These are phyloP conservation scores for Macrochelys suwanniensis DNA, from an alignment of 2,797 vertebrate species.

Conservation along the genomic window DNA sequence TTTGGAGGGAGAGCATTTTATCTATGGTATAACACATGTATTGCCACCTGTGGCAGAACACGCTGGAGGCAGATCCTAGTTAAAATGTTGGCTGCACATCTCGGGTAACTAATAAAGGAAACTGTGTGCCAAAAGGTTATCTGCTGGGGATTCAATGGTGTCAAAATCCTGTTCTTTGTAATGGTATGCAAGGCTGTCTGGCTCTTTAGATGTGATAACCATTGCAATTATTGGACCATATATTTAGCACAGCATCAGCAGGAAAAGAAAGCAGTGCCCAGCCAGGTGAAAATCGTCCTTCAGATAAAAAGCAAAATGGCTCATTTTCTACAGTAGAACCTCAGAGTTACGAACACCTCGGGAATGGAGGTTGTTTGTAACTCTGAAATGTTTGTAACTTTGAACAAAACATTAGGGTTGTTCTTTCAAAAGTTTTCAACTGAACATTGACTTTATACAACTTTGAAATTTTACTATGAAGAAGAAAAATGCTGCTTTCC, in stretches of 20 bases:
- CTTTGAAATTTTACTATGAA: no score
- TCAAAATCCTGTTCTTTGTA: neutral
- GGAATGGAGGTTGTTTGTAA: no score
- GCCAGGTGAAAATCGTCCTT: neutral
- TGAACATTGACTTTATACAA: no score
- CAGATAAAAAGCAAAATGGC: neutral
- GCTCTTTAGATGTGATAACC: neutral
- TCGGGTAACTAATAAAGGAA: neutral
- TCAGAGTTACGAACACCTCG: no score
- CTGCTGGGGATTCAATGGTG: neutral
- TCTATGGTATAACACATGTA: neutral
- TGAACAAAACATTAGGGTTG: no score
- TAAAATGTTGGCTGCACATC: neutral
- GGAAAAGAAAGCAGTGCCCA: neutral
- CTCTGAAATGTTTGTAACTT: no score
- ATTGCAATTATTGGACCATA: neutral
- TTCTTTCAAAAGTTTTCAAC: no score
- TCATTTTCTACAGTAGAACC: neutral
- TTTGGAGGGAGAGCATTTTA: no score
- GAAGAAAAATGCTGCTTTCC: no score
- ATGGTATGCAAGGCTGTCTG: neutral
- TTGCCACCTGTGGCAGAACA: neutral
- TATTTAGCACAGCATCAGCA: neutral
- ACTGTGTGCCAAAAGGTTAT: neutral
- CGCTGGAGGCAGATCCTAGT: neutral